Evolutionary conservation across 2,797 vertebrate species (phyloP).

Genomic region (Heteromormyrus szaboi): DNA sequence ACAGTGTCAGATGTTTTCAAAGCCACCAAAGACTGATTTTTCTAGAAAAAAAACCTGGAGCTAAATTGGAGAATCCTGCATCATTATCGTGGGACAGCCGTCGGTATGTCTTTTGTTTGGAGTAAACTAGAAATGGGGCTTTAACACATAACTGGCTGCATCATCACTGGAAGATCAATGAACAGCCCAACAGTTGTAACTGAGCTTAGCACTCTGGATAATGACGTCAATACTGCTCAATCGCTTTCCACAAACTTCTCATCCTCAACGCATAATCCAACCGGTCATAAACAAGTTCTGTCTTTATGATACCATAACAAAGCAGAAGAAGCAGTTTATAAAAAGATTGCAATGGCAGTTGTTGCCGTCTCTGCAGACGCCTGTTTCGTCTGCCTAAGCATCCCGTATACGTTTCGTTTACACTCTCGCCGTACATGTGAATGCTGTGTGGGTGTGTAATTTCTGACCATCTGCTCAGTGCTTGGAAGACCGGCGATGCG

Average conservation of each 20-base stretch:
- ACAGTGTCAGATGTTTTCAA: background rate
- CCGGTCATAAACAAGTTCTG: background rate
- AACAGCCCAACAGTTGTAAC: background rate
- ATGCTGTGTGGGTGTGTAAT: constrained; percentile 8
- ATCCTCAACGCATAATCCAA: background rate
- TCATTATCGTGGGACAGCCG: background rate
- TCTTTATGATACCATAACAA: background rate
- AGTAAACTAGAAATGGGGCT: background rate
- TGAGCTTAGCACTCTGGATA: background rate
- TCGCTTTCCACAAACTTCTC: background rate
- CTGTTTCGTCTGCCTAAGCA: constrained; percentile 28
- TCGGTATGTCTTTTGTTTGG: background rate
- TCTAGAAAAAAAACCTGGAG: background rate
- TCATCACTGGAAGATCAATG: background rate
- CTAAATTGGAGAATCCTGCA: background rate
- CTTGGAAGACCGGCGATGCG: constrained; percentile 4
- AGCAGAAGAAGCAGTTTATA: background rate
- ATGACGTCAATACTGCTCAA: background rate
- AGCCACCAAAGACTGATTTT: background rate
- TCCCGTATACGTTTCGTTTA: constrained; percentile 25
- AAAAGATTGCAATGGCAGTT: background rate
- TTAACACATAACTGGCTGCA: background rate
- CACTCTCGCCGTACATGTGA: constrained; percentile 12
- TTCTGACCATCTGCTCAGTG: constrained; percentile 17
- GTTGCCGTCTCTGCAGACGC: background rate